Base-by-base conservation (phyloP, 2,113 vertebrate genomes). In the Turnix velox region DNA sequence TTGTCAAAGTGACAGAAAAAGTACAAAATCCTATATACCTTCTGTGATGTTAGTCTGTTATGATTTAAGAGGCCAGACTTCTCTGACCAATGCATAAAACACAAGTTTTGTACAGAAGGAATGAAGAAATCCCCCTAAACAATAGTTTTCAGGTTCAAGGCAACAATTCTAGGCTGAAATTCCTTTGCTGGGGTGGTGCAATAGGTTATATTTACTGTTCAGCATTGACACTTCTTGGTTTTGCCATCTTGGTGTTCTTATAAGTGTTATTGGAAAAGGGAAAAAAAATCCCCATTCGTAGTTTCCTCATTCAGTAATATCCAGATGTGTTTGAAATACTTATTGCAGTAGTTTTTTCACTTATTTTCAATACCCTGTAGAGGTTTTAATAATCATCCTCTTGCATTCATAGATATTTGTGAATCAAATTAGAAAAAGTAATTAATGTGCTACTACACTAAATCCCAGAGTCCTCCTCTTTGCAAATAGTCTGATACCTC, bases 191-290 rank as follows among this genome's bases (percentile, higher is more conserved):
- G 20, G n/a, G 8, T 94, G 84, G 81, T 76, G 66, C 80, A 82
- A 79, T 61, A 84, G 51, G 72, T 78, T 79, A 74, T 59, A 92
- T 84, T 67, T 94, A 39, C 75, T 74, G 82, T 94, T 94, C 61
- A 91, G 39, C 30, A 67, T 61, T 74, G 51, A 55, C 4, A 62
- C 49, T 35, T 92, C 85, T 95, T 90, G 2, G n/a, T 62, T 93
- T 95, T 92, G 65, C 55, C 67, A 59, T 22, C 8, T 14, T 12
- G 67, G n/a, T 62, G 28, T 85, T 86, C 24, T 83, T 83, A 37
- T 54, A 77, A 84, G n/a, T 58, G 3, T 74, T 67, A 66, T n/a
- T 87, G 61, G 49, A 73, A 87, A 78, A 67, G 23, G 23, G 24
- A 66, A 77, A 65, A 57, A 59, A 35, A 12, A 1, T 4, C 18